These are phyloP conservation scores for Pelecanus crispus DNA, from an alignment of 2,113 vertebrate species.

Conservation along the genomic window DNA sequence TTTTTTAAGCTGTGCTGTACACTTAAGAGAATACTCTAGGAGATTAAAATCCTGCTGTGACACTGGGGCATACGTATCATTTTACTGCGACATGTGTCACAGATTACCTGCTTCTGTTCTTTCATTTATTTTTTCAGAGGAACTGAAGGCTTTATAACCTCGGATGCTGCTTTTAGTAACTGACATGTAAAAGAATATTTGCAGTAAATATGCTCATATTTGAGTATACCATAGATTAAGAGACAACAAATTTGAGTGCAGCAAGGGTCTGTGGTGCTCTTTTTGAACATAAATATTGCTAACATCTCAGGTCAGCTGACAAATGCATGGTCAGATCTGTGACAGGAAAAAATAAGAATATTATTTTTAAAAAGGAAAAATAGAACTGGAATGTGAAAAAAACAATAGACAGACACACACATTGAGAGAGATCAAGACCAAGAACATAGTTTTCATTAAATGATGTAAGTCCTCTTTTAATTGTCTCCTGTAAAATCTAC, in stretches of 20 bases:
- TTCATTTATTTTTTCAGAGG: conserved; percentile 28
- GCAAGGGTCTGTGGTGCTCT: not conserved
- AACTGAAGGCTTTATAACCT: conserved; percentile 6
- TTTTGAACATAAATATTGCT: not conserved
- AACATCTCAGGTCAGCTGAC: not conserved
- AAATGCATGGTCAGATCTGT: not conserved
- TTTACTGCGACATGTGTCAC: conserved; percentile 16
- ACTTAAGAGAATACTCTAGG: not conserved
- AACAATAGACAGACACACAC: not conserved
- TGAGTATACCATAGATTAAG: not conserved
- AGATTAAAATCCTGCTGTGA: conserved; percentile 2
- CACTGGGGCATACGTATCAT: not conserved
- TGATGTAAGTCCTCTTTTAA: not conserved
- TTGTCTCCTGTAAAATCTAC: not conserved
- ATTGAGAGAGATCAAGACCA: not conserved
- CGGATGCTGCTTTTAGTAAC: not conserved
- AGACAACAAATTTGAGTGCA: not conserved
- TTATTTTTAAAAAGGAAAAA: not conserved
- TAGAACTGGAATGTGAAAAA: not conserved
- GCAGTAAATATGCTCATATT: not conserved
- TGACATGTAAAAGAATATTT: not conserved
- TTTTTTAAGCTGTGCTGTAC: not conserved
- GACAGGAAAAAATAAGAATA: not conserved
- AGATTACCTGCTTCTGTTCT: conserved; percentile 32
- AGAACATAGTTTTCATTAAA: not conserved